These are phyloP conservation scores for Cossypha caffra DNA, from an alignment of 2,797 vertebrate genomes.

Conservation along the genomic window DNA sequence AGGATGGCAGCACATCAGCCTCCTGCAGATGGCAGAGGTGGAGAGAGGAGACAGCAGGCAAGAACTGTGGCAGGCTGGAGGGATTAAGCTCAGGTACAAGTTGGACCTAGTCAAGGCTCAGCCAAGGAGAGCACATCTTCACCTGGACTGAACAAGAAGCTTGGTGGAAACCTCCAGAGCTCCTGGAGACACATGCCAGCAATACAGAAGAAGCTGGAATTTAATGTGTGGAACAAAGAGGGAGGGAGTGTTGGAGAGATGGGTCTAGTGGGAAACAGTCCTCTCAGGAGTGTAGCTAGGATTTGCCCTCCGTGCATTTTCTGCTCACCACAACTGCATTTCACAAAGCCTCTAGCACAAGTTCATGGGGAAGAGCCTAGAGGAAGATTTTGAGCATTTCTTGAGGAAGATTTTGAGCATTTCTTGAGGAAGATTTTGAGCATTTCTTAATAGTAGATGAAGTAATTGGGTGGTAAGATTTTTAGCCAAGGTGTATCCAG, in stretches of 20 bases:
- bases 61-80: not conserved
- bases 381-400: not conserved
- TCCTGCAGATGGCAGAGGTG: not conserved
- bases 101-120: not conserved
- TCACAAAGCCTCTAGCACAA: not conserved
- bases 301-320: accelerated
- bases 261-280: not conserved
- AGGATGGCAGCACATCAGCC: not conserved
- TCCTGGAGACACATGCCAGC: not conserved
- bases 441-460: not conserved
- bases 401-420: too few relatives aligned
- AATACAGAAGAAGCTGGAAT: not conserved
- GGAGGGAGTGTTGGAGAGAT: not conserved
- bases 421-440: not conserved
- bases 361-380: not conserved
- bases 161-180: not conserved
- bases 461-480: not conserved
- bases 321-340: not conserved
- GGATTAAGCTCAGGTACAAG: not conserved
- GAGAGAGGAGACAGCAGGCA: not conserved
- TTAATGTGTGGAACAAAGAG: not conserved
- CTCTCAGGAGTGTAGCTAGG: not conserved
- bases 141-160: not conserved
- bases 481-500: not conserved
- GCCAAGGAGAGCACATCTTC: not conserved